Base-by-base conservation (phyloP, 2,888 invertebrate species). In the Cotesia congregata region DNA sequence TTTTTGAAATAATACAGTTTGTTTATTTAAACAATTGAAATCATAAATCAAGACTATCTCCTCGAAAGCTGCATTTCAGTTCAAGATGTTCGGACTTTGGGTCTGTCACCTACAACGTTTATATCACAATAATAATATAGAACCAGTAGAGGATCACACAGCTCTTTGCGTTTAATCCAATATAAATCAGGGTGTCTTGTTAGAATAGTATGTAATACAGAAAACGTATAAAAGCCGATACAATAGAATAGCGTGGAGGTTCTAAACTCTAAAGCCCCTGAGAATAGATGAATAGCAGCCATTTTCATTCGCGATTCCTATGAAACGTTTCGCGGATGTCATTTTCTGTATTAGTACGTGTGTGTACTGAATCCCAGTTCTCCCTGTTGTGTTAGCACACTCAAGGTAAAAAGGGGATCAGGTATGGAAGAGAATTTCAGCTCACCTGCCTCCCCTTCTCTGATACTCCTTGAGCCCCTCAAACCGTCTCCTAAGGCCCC, bases 401-500 rank as follows among this genome's bases (percentile, higher is more conserved):
- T 68, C 74, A 73, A 67, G 64, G 75, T 68, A 77, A 73, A 78
- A 75, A 80, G 77, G 78, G 70, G 73, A 74, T 80, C 79, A 76
- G 77, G 78, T 77, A 76, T 73, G 77, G 67, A 50, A 60, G 69
- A 75, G 67, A 64, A 65, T 38, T 60, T 69, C 64, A 77, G 80
- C 77, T 80, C 83, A 84, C 83, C 83, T 84, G 83, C 80, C 83
- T 81, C 82, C 81, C 80, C 79, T 30, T 65, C 81, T 81, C 79
- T 75, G 65, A 62, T 50, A 69, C 64, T 74, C 72, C 70, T 71
- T 50, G 79, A 62, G 62, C 79, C 72, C 77, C 76, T 77, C 74
- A 79, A 79, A 81, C 82, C 77, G 79, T 77, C 80, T 73, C 67
- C 69, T 78, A 78, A 77, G 72, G 59, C 62, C 79, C 78, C 50